phyloP scores from a whole-genome alignment of 2,888 invertebrate species.

The Agrotis clavis region DNA sequence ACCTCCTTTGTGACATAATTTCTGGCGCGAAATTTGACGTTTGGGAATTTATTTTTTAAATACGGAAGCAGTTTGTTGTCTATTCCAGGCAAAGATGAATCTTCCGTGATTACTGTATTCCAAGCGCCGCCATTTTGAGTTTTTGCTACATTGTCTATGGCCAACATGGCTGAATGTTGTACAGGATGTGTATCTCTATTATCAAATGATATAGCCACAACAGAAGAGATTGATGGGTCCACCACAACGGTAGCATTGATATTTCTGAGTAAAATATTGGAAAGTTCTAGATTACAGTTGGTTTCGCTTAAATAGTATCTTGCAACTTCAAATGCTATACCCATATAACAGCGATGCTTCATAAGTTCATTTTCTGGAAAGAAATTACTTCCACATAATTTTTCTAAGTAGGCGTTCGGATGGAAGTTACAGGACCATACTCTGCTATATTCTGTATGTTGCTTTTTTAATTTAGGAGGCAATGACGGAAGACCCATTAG shows the following conservation, averaged over 20 bases:
- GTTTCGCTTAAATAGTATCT: conserved; percentile 72
- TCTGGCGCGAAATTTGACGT: conserved; percentile 88
- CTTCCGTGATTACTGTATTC: conserved; percentile 67
- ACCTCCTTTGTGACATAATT: conserved; percentile 78
- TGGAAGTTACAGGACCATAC: conserved; percentile 97
- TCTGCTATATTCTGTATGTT: conserved; percentile 91
- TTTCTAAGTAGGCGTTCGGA: conserved; percentile 94
- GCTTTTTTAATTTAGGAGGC: conserved; percentile 93
- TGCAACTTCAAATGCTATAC: conserved; percentile 90
- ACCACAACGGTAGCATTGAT: conserved; percentile 92
- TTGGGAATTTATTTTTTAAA: conserved; percentile 78
- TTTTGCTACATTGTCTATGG: conserved; percentile 96
- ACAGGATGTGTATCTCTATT: conserved; percentile 92
- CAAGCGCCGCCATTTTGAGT: conserved; percentile 96
- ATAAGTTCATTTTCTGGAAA: conserved; percentile 90
- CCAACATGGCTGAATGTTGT: conserved; percentile 96
- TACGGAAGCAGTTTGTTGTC: conserved; percentile 78
- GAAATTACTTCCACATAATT: conserved; percentile 91
- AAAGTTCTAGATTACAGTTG: conserved; percentile 29
- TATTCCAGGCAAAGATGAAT: conserved; percentile 78
- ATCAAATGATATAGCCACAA: conserved; percentile 93
- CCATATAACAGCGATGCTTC: conserved; percentile 92
- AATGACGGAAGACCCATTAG: conserved; percentile 91
- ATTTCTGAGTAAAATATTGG: conserved; percentile 60
- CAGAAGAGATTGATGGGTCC: conserved; percentile 92